These are phyloP conservation scores for Phaetusa simplex DNA, from an alignment of 2,113 vertebrate species.

Conservation along the genomic window DNA sequence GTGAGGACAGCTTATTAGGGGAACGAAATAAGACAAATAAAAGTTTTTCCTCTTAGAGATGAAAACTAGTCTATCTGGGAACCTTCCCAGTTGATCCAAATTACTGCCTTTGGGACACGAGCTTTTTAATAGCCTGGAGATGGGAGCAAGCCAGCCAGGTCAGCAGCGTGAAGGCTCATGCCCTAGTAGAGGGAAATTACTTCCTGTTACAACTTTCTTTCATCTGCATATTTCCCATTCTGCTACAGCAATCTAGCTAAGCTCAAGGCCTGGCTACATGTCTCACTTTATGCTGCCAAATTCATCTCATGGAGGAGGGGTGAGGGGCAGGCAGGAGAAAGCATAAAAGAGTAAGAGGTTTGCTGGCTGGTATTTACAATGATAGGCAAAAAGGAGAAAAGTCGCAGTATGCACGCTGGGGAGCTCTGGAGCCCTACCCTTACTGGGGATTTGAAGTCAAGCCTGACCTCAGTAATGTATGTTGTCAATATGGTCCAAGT, in stretches of 20 bases:
- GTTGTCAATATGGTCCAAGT: rapidly evolving
- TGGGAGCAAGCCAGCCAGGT: constrained; percentile 30
- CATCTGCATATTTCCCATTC: constrained; percentile 34
- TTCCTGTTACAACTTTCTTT: constrained; percentile 39
- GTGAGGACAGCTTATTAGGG: neutral
- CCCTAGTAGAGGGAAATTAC: constrained; percentile 36
- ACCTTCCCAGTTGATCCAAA: constrained; percentile 21
- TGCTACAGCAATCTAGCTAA: constrained; percentile 2
- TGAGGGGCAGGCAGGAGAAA: neutral
- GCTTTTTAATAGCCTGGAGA: constrained; percentile 16
- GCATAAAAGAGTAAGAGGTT: neutral
- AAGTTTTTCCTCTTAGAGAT: neutral
- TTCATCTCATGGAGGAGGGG: neutral
- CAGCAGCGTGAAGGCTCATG: neutral
- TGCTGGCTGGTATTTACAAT: neutral
- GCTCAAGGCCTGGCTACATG: neutral
- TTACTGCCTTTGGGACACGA: neutral
- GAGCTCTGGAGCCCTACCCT: neutral
- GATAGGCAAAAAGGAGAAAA: neutral
- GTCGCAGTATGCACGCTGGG: rapidly evolving
- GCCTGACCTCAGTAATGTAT: neutral
- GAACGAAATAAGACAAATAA: neutral
- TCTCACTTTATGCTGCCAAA: neutral
- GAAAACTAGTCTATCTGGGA: constrained; percentile 12
- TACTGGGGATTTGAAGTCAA: neutral